These are phyloP conservation scores for Nasua narica DNA, from an alignment of 2,797 vertebrate species.

Conservation along the genomic window DNA sequence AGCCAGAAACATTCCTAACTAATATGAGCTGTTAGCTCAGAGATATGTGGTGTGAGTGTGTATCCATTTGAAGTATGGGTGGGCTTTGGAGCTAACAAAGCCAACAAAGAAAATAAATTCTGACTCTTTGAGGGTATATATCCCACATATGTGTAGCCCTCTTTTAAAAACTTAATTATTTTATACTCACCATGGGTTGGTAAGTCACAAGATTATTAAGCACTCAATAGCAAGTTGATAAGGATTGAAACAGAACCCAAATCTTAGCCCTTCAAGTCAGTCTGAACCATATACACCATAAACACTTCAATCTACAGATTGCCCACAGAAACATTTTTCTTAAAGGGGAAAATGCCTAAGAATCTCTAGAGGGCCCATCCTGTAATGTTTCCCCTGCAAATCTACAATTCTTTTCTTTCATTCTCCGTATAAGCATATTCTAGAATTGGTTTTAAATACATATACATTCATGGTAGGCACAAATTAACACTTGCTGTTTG, in stretches of 20 bases:
- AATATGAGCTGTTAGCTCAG: neutral
- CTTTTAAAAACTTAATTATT: neutral
- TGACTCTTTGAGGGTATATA: neutral
- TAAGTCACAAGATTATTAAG: neutral
- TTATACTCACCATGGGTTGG: neutral
- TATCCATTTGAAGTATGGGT: neutral
- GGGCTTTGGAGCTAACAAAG: neutral
- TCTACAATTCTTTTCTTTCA: neutral
- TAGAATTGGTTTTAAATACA: slow-evolving; percentile 9
- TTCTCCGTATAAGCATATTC: neutral
- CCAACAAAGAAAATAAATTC: neutral
- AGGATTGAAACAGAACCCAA: neutral
- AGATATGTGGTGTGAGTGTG: neutral
- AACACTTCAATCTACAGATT: neutral
- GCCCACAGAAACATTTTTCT: neutral
- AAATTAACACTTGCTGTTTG: neutral
- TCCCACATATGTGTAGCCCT: neutral
- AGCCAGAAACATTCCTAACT: neutral
- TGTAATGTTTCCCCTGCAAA: neutral
- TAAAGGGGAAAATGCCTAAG: neutral
- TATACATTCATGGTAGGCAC: neutral
- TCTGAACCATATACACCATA: neutral
- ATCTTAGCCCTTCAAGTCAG: neutral
- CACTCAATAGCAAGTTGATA: neutral
- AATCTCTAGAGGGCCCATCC: neutral